Percentiles rank a stretch among this genome's conserved stretches.
phyloP scores from a whole-genome alignment of 2,888 invertebrate species.

The Rotaria macrura region DNA sequence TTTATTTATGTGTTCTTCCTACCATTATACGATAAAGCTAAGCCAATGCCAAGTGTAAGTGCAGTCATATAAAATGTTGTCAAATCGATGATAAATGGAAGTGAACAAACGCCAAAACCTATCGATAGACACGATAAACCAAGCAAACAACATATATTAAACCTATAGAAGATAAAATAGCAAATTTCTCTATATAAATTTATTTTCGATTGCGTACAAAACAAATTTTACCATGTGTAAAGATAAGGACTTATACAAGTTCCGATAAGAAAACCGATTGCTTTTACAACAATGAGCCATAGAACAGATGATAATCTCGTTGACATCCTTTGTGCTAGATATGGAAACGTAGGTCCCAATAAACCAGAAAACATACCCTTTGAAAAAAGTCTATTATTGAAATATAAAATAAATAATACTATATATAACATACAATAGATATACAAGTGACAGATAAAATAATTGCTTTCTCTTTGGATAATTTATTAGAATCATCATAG shows the following conservation, averaged over 20 bases:
- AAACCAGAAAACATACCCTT: neutral
- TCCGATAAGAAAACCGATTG: neutral
- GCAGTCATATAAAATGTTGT: slow-evolving; percentile 9
- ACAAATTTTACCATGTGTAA: neutral
- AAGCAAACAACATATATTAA: slow-evolving; percentile 17
- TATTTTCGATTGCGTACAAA: neutral
- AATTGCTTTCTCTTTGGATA: neutral
- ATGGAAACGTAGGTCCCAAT: neutral
- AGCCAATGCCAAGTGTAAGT: neutral
- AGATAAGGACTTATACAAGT: neutral
- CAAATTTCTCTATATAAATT: neutral
- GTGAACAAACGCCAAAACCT: neutral
- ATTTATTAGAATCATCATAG: neutral
- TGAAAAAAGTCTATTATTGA: neutral
- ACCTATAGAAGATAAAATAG: neutral
- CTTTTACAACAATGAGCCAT: neutral
- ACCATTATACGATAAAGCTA: neutral
- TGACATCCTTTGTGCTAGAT: neutral
- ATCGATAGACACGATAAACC: slow-evolving; percentile 17
- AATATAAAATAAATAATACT: neutral
- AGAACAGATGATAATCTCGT: neutral
- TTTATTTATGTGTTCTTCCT: neutral
- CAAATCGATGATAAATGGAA: neutral
- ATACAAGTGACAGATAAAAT: neutral
- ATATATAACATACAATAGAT: neutral